Evolutionary conservation across 2,113 vertebrate genomes (phyloP).

Genomic region (Sakesphorus luctuosus): DNA sequence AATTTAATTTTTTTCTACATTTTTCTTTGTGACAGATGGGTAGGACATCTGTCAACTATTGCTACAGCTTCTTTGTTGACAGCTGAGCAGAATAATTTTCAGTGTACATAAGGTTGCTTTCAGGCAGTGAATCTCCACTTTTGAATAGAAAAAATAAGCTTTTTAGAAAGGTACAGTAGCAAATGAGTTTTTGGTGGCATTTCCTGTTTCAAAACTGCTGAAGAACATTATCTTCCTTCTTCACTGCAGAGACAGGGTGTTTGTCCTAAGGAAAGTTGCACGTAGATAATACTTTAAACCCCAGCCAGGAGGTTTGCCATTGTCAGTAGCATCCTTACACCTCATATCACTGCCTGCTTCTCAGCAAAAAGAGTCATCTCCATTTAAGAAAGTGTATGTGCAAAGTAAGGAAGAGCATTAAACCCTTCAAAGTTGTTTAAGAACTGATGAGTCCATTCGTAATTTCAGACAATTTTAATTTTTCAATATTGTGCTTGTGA

Average conservation of each 20-base stretch:
- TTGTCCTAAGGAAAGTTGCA: not conserved
- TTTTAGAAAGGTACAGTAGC: not conserved
- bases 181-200: not conserved
- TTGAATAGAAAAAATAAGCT: not conserved
- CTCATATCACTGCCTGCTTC: not conserved
- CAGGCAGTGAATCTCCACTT: not conserved
- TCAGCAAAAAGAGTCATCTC: not conserved
- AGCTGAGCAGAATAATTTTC: not conserved
- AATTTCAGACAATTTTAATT: not conserved
- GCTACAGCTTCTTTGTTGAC: not conserved
- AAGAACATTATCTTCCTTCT: not conserved
- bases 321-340: not conserved
- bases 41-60: constrained; percentile 31
- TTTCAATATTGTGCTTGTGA: not conserved
- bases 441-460: not conserved
- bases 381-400: not conserved
- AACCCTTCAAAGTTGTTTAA: not conserved
- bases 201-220: not conserved
- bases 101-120: not conserved
- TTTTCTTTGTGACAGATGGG: constrained; percentile 28
- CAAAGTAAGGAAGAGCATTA: not conserved
- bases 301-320: not conserved
- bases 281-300: not conserved
- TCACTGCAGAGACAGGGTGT: not conserved
- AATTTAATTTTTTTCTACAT: not conserved